Conservation (phyloP, 2,888 invertebrate genomes). For the Lasioglossum vierecki region DNA sequence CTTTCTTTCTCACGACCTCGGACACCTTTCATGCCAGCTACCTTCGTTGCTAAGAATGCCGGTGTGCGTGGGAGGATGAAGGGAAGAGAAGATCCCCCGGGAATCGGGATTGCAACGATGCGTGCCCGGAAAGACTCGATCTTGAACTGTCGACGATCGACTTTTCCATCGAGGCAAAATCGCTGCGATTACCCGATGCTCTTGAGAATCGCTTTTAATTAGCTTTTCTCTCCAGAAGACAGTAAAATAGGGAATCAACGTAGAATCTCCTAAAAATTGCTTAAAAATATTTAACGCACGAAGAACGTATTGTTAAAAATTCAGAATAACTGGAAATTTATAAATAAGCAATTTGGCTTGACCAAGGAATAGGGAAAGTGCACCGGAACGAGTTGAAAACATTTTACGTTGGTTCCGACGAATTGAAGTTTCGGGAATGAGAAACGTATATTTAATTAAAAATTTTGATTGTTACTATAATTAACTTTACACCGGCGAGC, state of each 20-base stretch:
- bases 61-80: background rate
- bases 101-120: background rate
- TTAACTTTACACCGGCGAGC: background rate
- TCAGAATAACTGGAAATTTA: background rate
- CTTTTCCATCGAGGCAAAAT: background rate
- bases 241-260: background rate
- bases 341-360: background rate
- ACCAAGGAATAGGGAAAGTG: background rate
- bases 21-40: background rate
- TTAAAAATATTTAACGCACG: background rate
- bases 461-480: background rate
- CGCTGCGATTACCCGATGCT: background rate
- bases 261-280: background rate
- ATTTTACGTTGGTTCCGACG: background rate
- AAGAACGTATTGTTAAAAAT: background rate
- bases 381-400: background rate
- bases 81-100: background rate
- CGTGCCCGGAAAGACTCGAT: background rate
- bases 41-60: conserved; percentile 53
- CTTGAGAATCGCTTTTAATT: background rate
- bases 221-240: background rate
- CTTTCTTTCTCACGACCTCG: background rate
- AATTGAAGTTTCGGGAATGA: background rate
- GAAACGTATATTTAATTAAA: background rate
- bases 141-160: background rate